Evolutionary conservation across 2,113 vertebrate species (phyloP).

Genomic region (Perognathus longimembris): DNA sequence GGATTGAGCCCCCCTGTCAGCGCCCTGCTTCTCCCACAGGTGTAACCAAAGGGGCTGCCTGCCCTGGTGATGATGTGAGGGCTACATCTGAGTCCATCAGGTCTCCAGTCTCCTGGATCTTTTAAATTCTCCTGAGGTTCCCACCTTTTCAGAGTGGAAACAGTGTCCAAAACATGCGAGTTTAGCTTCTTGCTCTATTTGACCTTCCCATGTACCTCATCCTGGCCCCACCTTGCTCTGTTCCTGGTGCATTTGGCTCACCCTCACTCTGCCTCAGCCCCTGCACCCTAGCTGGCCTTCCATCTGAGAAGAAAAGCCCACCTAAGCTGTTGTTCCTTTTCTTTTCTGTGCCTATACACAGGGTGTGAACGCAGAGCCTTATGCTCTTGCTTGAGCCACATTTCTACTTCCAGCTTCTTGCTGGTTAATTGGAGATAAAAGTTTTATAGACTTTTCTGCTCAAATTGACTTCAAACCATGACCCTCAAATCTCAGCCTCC

Average conservation of each 20-base stretch:
- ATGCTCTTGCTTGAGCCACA: too few species aligned
- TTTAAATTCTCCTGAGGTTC: background rate
- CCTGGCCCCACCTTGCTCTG: background rate
- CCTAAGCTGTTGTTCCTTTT: fast-evolving
- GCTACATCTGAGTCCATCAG: background rate
- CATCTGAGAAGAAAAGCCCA: too few species aligned
- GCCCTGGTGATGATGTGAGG: fast-evolving
- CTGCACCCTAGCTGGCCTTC: background rate
- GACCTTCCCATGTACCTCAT: too few species aligned
- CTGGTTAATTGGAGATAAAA: too few species aligned
- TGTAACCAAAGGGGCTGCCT: background rate
- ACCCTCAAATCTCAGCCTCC: too few species aligned
- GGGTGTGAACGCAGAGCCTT: too few species aligned
- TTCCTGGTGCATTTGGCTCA: background rate
- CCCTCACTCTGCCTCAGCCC: background rate
- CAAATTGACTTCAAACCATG: too few species aligned
- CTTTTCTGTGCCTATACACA: too few species aligned
- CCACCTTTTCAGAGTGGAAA: background rate
- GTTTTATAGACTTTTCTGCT: too few species aligned
- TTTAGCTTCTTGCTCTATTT: fast-evolving
- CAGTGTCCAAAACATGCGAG: background rate
- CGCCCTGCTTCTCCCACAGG: fast-evolving
- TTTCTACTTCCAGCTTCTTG: too few species aligned
- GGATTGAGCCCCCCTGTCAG: background rate
- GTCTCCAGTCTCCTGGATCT: background rate